Evolutionary conservation across 2,113 vertebrate species (phyloP).

Genomic region (Alligator mississippiensis): DNA sequence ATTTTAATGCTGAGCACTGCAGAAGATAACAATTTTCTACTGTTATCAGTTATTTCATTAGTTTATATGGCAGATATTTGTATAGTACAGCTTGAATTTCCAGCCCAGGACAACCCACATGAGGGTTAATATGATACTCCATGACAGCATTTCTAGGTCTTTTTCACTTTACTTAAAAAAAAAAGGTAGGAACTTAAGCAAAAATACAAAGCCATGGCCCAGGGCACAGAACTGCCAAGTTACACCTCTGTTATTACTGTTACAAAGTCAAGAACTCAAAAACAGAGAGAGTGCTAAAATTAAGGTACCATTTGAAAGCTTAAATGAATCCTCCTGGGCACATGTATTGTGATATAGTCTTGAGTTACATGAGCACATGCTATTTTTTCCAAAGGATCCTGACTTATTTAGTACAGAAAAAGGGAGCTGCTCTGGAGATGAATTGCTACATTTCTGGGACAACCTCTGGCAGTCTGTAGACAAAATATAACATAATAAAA

Average conservation of each 20-base stretch:
- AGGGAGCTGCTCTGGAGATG: slow-evolving; percentile 1
- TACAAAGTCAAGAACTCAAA: background rate
- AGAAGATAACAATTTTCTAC: no score
- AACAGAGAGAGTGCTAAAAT: background rate
- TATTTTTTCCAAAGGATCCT: background rate
- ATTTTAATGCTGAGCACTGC: no score
- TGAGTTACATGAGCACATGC: background rate
- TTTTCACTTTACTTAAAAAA: background rate
- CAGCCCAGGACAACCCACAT: no score
- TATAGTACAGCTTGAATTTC: no score
- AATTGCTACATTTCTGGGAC: slow-evolving; percentile 30
- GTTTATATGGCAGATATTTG: no score
- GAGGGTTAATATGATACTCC: no score
- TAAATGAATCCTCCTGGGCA: background rate
- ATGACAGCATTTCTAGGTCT: no score
- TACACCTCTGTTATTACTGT: no score
- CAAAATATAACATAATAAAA: slow-evolving; percentile 54
- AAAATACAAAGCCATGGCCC: background rate
- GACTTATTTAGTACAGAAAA: background rate
- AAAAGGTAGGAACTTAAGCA: background rate
- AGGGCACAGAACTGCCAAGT: no score
- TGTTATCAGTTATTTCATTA: no score
- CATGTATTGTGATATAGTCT: background rate
- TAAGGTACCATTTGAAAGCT: background rate
- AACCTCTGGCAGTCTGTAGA: slow-evolving; percentile 38